Conservation (phyloP, 2,888 invertebrate genomes). For the Ypsolopha sequella region DNA sequence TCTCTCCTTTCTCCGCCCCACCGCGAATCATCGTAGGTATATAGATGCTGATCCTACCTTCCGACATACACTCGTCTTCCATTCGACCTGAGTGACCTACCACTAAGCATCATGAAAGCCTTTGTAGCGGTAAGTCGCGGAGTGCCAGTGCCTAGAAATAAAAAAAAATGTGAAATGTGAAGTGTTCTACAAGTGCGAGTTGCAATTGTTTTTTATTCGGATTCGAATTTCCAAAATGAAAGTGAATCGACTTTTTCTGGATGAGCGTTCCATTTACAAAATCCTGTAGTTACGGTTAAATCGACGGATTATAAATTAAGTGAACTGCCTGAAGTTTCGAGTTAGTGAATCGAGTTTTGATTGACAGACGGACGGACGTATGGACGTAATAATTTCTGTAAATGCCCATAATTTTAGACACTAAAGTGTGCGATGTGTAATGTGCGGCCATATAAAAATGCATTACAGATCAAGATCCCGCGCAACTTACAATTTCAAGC, state of each 20-base stretch:
- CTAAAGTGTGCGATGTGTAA: too few species aligned
- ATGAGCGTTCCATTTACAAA: not conserved
- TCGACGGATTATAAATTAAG: too few species aligned
- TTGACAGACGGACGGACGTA: too few species aligned
- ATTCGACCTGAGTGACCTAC: slow-evolving; percentile 59
- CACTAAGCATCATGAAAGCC: slow-evolving; percentile 65
- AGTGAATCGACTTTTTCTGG: not conserved
- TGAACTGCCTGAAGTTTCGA: too few species aligned
- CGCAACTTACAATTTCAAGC: too few species aligned
- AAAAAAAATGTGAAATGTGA: slow-evolving; percentile 26
- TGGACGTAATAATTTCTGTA: too few species aligned
- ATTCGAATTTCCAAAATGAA: not conserved
- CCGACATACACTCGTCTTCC: slow-evolving; percentile 53
- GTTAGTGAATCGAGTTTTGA: too few species aligned
- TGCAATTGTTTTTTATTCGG: not conserved
- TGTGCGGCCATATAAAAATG: too few species aligned
- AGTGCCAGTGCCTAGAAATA: slow-evolving; percentile 30
- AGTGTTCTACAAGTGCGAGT: slow-evolving; percentile 21
- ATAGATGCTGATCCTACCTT: slow-evolving; percentile 48
- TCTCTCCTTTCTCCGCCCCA: slow-evolving; percentile 68
- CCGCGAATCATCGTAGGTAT: slow-evolving; percentile 44
- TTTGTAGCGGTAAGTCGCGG: slow-evolving; percentile 68
- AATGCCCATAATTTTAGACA: too few species aligned
- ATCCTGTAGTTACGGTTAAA: not conserved
- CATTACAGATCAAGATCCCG: too few species aligned